Percentiles rank a stretch among this genome's conserved stretches.
Conservation (phyloP, 2,113 vertebrate genomes). For the Nesospiza acunhae region DNA sequence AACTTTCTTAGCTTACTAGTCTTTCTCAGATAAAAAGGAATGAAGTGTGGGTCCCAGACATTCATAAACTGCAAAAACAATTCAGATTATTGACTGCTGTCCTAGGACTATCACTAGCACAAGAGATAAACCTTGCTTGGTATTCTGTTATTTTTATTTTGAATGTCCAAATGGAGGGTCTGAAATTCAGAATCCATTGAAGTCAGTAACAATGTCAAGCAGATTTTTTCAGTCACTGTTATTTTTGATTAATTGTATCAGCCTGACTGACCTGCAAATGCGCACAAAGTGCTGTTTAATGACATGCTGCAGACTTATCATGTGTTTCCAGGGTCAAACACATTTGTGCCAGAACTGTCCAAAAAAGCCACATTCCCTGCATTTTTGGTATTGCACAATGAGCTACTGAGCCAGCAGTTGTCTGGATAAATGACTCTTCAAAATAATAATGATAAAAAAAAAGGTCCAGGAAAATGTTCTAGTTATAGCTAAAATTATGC, state of each 20-base stretch:
- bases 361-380: neutral
- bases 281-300: neutral
- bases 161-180: neutral
- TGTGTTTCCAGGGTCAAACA: neutral
- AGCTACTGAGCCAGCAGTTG: neutral
- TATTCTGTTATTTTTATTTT: neutral
- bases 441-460: neutral
- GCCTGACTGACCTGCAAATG: neutral
- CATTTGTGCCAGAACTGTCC: neutral
- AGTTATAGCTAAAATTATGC: neutral
- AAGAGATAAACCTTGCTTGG: neutral
- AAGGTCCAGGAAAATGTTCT: neutral
- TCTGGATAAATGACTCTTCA: neutral
- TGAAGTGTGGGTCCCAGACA: neutral
- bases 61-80: accelerated
- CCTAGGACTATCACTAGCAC: neutral
- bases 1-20: neutral
- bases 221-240: neutral
- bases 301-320: accelerated
- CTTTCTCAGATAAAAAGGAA: neutral
- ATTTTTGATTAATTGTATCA: neutral
- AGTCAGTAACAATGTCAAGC: neutral
- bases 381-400: neutral
- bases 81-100: neutral
- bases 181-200: neutral